Percentiles rank a stretch among this genome's conserved stretches.
Evolutionary conservation across 2,797 vertebrate genomes (phyloP).

Genomic region (Premnoplex brunnescens): DNA sequence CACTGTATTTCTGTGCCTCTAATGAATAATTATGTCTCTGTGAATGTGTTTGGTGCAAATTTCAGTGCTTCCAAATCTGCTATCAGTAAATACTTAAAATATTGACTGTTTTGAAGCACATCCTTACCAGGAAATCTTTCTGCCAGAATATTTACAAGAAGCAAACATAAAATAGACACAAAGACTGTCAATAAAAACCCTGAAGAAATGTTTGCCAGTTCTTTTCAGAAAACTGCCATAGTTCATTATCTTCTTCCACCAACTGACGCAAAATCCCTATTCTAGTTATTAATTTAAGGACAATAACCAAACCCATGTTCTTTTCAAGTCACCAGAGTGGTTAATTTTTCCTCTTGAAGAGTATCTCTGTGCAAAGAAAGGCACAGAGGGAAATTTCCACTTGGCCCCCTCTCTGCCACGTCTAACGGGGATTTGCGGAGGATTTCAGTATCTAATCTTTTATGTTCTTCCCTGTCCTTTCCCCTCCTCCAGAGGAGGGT

Average conservation of each 20-base stretch:
- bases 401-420: not conserved
- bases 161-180: not conserved
- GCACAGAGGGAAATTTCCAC: not conserved
- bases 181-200: not conserved
- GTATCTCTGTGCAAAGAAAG: not conserved
- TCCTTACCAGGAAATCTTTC: not conserved
- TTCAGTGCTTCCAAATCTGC: not conserved
- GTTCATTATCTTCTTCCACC: not conserved
- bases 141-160: not conserved
- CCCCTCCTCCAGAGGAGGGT: not conserved
- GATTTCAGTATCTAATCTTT: not conserved
- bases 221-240: not conserved
- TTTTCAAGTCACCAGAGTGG: not conserved
- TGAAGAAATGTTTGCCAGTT: not conserved
- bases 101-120: not conserved
- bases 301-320: not conserved
- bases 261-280: not conserved
- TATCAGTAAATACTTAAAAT: not conserved
- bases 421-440: not conserved
- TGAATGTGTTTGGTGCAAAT: not conserved
- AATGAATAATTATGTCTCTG: not conserved
- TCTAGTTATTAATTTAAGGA: not conserved
- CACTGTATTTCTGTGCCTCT: not conserved
- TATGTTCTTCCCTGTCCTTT: not conserved
- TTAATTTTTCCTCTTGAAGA: not conserved